Evolutionary conservation across 1,140 invertebrate species (phyloP).

Genomic region (Ceratina calcarata): DNA sequence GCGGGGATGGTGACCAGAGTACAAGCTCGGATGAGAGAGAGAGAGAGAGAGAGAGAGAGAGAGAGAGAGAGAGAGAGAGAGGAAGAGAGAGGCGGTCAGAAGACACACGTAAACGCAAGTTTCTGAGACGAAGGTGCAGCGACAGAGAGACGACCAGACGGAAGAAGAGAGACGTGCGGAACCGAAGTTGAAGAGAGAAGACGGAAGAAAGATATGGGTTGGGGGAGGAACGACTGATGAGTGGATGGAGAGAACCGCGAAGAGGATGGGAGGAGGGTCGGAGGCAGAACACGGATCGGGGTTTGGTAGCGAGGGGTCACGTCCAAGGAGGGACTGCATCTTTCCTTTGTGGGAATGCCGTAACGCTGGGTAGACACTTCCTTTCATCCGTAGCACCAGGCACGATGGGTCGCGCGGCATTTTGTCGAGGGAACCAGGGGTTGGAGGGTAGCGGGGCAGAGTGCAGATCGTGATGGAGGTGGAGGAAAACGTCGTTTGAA

Average conservation of each 20-base stretch:
- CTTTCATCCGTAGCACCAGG: slow-evolving; percentile 73
- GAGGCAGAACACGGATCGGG: slow-evolving; percentile 36
- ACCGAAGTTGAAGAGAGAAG: slow-evolving; percentile 46
- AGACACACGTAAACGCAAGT: slow-evolving; percentile 15
- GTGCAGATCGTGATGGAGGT: slow-evolving; percentile 53
- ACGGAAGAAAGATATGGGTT: slow-evolving; percentile 13
- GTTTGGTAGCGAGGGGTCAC: slow-evolving; percentile 51
- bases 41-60: neutral
- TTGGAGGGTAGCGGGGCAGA: slow-evolving; percentile 44
- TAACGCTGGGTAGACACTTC: slow-evolving; percentile 78
- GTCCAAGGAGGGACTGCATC: slow-evolving; percentile 70
- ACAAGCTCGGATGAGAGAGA: too few species aligned
- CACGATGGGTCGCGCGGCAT: slow-evolving; percentile 63
- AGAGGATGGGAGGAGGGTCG: slow-evolving; percentile 15
- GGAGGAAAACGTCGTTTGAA: slow-evolving; percentile 60
- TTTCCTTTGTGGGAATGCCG: slow-evolving; percentile 73
- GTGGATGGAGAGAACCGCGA: slow-evolving; percentile 57
- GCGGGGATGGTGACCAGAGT: too few species aligned
- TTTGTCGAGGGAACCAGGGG: slow-evolving; percentile 57
- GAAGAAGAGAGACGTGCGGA: slow-evolving; percentile 12
- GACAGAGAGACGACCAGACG: neutral
- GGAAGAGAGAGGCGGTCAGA: neutral
- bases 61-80: neutral
- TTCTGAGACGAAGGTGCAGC: neutral
- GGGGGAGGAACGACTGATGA: slow-evolving; percentile 56